Evolutionary conservation across 1,140 invertebrate genomes (phyloP).

Genomic region (Caenorhabditis latens): DNA sequence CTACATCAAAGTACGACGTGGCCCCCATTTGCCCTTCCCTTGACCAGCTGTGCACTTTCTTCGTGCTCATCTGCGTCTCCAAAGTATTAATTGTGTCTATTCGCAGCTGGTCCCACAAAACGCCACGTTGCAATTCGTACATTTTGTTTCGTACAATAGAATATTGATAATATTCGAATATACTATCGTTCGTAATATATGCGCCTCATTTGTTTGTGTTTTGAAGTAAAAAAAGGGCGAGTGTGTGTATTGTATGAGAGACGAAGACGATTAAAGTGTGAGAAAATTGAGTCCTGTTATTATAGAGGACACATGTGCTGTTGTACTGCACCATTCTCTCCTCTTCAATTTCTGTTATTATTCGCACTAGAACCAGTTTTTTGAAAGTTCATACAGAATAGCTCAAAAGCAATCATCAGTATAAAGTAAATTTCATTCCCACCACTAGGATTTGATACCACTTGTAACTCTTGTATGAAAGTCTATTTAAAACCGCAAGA

Average conservation of each 20-base stretch:
- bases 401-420: too few species aligned
- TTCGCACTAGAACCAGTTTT: background rate
- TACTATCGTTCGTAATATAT: background rate
- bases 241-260: conserved; percentile 22
- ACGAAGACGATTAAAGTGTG: conserved; percentile 8
- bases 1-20: background rate
- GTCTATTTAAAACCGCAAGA: too few species aligned
- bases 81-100: background rate
- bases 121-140: background rate
- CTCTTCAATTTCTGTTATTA: background rate
- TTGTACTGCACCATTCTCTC: background rate
- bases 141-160: conserved; percentile 2
- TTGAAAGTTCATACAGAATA: too few species aligned
- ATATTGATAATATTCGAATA: conserved; percentile 21
- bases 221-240: background rate
- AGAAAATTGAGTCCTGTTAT: background rate
- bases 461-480: background rate
- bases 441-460: background rate
- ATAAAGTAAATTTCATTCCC: too few species aligned
- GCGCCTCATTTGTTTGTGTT: conserved; percentile 38
- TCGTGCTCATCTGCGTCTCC: background rate
- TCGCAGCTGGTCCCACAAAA: conserved; percentile 46
- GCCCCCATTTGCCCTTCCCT: background rate
- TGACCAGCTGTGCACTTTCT: conserved; percentile 26
- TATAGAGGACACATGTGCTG: background rate